Percentiles rank a stretch among this genome's conserved stretches.
Evolutionary conservation across 2,888 invertebrate genomes (phyloP).

Genomic region (Drosophila borborema): DNA sequence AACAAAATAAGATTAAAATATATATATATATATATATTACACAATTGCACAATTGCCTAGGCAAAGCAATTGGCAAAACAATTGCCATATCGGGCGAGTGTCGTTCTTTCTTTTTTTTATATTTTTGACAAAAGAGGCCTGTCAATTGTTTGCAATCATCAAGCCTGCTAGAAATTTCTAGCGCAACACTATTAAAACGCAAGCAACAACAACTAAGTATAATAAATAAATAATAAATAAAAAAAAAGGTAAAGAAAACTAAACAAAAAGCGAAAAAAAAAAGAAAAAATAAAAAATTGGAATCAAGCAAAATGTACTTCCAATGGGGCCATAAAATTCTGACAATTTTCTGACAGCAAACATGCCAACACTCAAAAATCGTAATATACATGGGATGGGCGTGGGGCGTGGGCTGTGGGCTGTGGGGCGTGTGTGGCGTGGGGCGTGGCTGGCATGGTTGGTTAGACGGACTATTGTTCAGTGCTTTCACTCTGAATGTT

Average conservation of each 20-base stretch:
- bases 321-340: constrained; percentile 74
- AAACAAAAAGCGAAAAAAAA: not conserved
- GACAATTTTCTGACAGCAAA: constrained; percentile 81
- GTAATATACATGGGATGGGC: constrained; percentile 59
- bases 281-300: not conserved
- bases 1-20: constrained; percentile 1
- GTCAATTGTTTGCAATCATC: constrained; percentile 79
- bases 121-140: constrained; percentile 51
- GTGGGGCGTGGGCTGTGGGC: no score
- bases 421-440: no score
- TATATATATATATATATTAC: not conserved
- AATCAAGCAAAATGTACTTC: constrained; percentile 37
- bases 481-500: constrained; percentile 1
- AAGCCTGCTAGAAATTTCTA: constrained; percentile 74
- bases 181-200: constrained; percentile 37
- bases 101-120: constrained; percentile 51
- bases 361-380: constrained; percentile 80
- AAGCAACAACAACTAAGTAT: constrained; percentile 18
- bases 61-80: constrained; percentile 5
- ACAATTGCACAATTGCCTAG: not conserved
- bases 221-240: constrained; percentile 7
- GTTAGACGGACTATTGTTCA: not conserved
- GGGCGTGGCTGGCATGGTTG: not conserved
- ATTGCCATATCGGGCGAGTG: constrained; percentile 54
- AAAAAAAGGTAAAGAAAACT: not conserved